Conservation (phyloP, 2,888 invertebrate species). For the Lochmaea capreae region DNA sequence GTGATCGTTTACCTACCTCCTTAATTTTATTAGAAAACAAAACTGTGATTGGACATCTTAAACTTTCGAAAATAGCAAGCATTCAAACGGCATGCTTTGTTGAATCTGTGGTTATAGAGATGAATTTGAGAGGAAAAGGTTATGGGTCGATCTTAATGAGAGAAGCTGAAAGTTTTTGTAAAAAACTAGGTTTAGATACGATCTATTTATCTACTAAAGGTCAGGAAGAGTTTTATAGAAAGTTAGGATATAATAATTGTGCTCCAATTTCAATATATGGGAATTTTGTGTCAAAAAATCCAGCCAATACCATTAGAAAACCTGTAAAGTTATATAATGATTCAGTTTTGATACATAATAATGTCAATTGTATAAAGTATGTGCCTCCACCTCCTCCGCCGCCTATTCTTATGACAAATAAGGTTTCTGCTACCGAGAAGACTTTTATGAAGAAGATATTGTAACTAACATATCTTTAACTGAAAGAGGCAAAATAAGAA, state of each 20-base stretch:
- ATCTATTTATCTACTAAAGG: constrained; percentile 71
- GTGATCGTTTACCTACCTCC: constrained; percentile 79
- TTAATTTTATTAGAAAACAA: constrained; percentile 73
- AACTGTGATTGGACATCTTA: constrained; percentile 81
- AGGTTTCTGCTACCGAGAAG: constrained; percentile 22
- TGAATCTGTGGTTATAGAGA: constrained; percentile 84
- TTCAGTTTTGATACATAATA: not conserved
- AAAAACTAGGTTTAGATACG: constrained; percentile 71
- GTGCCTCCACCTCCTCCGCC: constrained; percentile 40
- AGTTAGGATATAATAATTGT: constrained; percentile 78
- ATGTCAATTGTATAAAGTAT: not conserved
- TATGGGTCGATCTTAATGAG: constrained; percentile 81
- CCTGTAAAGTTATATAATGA: constrained; percentile 42
- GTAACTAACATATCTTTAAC: not conserved
- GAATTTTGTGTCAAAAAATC: constrained; percentile 51
- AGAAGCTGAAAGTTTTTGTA: constrained; percentile 80
- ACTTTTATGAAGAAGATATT: constrained; percentile 44
- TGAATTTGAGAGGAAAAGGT: constrained; percentile 78
- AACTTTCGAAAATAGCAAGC: constrained; percentile 79
- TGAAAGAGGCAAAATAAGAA: not conserved
- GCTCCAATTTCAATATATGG: constrained; percentile 79
- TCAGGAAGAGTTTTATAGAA: constrained; percentile 80
- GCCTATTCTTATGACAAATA: not conserved
- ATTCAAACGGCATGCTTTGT: constrained; percentile 80
- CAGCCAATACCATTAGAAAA: constrained; percentile 25